Evolutionary conservation across 2,888 invertebrate genomes (phyloP), one percentile per base, ranked within the genome.

Genomic region (Julus scandinavius): DNA sequence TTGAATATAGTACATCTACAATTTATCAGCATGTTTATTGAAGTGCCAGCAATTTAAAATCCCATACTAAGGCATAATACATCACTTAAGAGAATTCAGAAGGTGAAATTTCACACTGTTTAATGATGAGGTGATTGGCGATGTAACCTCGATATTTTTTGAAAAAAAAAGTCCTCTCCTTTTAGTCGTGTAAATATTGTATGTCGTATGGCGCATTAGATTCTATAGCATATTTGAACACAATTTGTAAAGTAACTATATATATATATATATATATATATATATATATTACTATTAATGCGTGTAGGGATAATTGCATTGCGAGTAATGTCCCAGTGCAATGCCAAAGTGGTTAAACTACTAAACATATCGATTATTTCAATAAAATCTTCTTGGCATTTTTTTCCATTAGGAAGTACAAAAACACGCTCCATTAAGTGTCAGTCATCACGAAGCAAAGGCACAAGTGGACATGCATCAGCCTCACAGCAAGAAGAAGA

Each of bases 381-480:
- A 85, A 45, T 85, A 29, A 45, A 85, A 45, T 49, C 85, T 85
- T 4, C 13, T 45, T 85, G 45, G 45, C 15, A 20, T 85, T 85
- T 45, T 85, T 85, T 85, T 29, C 50, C 20, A 85, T 40, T 45
- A 85, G 88, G 85, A 87, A 15, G 88, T 80, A 50, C 87, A 50
- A 20, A 87, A 88, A 54, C 89, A 88, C 50, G 89, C 89, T 20
- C 89, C 89, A 15, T 40, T 63, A 41, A 72, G 86, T 45, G 85
- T 89, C 45, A 80, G 85, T 45, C 87, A 87, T 29, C 89, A 89
- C 41, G 89, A 89, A 54, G 89, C 89, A 49, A 86, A 63, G 40
- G 29, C 85, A 29, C 89, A 89, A 72, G 29, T 49, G 13, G 88
- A 89, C 54, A 54, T 89, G 84, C 40, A 54, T 11, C 80, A 72